These are phyloP conservation scores for Ciona savignyi DNA, from an alignment of 23 tunicate genomes.

Conservation along the genomic window DNA sequence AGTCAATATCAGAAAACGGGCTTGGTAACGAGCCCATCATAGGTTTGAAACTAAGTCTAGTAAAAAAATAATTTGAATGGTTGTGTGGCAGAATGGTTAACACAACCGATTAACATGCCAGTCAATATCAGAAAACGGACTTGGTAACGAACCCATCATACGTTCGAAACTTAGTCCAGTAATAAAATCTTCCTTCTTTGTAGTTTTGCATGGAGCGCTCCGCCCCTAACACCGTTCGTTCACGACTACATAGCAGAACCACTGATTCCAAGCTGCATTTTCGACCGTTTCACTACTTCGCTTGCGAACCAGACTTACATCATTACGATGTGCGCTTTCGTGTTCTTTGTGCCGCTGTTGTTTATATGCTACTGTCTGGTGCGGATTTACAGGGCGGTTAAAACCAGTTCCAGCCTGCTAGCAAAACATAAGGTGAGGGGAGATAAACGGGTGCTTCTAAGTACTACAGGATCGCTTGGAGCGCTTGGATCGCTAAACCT, in stretches of 20 bases:
- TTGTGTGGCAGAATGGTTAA: no score
- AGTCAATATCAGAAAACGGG: no score
- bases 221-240: conserved; percentile 24
- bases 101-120: no score
- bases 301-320: conserved; percentile 15
- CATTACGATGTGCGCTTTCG: conserved; percentile 18
- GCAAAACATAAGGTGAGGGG: conserved; percentile 9
- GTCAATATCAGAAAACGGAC: no score
- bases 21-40: no score
- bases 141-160: no score
- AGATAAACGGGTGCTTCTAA: no score
- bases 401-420: conserved; percentile 12
- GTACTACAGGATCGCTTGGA: no score
- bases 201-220: conserved; percentile 24
- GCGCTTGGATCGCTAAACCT: no score
- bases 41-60: no score
- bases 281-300: conserved; percentile 25
- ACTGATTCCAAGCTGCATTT: conserved; percentile 41
- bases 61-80: no score
- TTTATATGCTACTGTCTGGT: conserved; percentile 21
- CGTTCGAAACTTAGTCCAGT: no score
- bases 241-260: conserved; percentile 31
- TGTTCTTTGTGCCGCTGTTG: conserved; percentile 21
- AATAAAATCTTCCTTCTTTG: neutral
- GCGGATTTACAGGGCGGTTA: conserved; percentile 18